Conservation (phyloP, 2,113 vertebrate species). For the Scopus umbretta region DNA sequence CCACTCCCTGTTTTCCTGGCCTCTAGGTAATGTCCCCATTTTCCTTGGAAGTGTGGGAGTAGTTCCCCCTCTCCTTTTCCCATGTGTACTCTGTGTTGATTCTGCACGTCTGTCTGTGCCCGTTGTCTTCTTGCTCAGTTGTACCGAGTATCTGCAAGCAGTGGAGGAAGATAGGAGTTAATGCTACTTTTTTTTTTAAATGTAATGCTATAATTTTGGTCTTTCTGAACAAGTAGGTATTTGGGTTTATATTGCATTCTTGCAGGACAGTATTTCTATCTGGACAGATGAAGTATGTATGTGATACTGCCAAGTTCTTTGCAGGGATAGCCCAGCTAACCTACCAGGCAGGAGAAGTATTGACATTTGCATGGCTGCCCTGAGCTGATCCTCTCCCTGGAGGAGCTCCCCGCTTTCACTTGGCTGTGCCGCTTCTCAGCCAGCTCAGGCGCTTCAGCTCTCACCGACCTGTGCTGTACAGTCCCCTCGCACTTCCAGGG, state of each 20-base stretch:
- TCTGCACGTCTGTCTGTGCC: fast-evolving
- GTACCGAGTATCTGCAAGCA: background rate
- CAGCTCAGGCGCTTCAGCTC: background rate
- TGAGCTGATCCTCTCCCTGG: background rate
- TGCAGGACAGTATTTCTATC: background rate
- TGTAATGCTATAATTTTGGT: background rate
- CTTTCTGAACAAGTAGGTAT: background rate
- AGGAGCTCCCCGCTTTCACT: background rate
- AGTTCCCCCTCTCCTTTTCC: background rate
- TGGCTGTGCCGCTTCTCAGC: background rate
- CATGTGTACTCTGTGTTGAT: fast-evolving
- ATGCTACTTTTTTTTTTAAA: fast-evolving
- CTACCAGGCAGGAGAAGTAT: fast-evolving
- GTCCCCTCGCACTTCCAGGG: fast-evolving
- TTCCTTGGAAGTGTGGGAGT: background rate
- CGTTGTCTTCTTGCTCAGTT: fast-evolving
- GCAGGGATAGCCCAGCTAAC: background rate
- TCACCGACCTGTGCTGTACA: background rate
- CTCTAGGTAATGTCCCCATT: background rate
- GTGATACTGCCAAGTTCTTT: fast-evolving
- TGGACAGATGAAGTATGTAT: background rate
- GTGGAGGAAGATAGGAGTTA: no score
- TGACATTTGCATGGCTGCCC: fast-evolving
- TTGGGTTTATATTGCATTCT: background rate
- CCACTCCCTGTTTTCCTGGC: background rate